These are phyloP conservation scores for Geotrypetes seraphini DNA, from an alignment of 2,797 vertebrate genomes.

Conservation along the genomic window DNA sequence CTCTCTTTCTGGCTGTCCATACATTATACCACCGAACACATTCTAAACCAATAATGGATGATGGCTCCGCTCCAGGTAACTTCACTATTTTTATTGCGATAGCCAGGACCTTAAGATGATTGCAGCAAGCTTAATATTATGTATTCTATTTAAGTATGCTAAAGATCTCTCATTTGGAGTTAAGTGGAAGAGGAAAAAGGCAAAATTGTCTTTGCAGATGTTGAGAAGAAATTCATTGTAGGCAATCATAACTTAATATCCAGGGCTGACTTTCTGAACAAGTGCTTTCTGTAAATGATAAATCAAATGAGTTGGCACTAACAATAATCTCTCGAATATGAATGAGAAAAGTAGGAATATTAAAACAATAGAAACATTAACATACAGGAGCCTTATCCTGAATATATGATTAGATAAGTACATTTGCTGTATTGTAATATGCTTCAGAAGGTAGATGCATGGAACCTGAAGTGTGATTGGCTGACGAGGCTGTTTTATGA, in stretches of 20 bases:
- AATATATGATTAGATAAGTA: conserved; percentile 4
- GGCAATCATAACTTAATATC: conserved; percentile 64
- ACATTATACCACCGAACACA: too few relatives aligned
- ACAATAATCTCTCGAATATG: conserved; percentile 63
- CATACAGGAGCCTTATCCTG: conserved; percentile 29
- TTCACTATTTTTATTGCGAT: conserved; percentile 40
- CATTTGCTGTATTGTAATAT: too few relatives aligned
- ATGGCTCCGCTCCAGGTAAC: conserved; percentile 14
- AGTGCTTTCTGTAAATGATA: conserved; percentile 65
- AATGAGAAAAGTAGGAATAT: conserved; percentile 61
- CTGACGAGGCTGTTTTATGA: too few relatives aligned
- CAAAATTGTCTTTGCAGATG: conserved; percentile 64
- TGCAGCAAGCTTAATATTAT: conserved; percentile 43
- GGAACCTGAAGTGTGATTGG: too few relatives aligned
- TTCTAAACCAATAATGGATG: conserved; percentile 20
- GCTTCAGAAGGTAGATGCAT: too few relatives aligned
- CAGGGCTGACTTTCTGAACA: conserved; percentile 53
- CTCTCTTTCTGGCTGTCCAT: too few relatives aligned
- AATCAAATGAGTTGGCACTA: conserved; percentile 59
- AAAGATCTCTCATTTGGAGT: conserved; percentile 61
- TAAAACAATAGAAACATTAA: conserved; percentile 62
- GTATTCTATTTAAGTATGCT: conserved; percentile 60
- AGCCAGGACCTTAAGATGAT: conserved; percentile 40
- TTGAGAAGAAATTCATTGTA: conserved; percentile 59
- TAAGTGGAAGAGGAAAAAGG: conserved; percentile 59